Percentiles rank a stretch among this genome's conserved stretches.
Evolutionary conservation across 2,888 invertebrate genomes (phyloP).

Genomic region (Eristalis pertinax): DNA sequence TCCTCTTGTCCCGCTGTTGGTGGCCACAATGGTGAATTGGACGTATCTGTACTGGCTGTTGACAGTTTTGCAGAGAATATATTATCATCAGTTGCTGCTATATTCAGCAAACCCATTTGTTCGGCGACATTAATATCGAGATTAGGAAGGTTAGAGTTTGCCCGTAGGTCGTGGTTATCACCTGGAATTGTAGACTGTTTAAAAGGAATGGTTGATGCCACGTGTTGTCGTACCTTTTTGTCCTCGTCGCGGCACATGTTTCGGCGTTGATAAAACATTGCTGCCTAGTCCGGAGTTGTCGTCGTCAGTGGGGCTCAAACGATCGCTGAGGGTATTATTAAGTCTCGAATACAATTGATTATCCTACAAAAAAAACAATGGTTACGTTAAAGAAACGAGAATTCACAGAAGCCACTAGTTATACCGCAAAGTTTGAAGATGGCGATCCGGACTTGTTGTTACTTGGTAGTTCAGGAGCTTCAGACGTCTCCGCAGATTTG

Average conservation of each 20-base stretch:
- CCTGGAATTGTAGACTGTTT: conserved; percentile 5
- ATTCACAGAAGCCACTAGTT: neutral
- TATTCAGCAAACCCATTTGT: conserved; percentile 77
- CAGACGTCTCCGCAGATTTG: conserved; percentile 52
- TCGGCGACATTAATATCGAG: conserved; percentile 76
- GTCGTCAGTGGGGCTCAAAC: conserved; percentile 9
- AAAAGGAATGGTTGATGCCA: neutral
- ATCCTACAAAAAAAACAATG: conserved; percentile 24
- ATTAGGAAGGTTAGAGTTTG: conserved; percentile 66
- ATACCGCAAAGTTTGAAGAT: conserved; percentile 37
- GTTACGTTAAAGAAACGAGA: neutral
- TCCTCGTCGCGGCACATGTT: conserved; percentile 49
- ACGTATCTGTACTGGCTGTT: conserved; percentile 76
- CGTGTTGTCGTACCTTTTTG: conserved; percentile 34
- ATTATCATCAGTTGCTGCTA: conserved; percentile 74
- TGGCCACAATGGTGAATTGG: conserved; percentile 76
- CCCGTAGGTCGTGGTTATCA: conserved; percentile 40
- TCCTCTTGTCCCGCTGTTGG: conserved; percentile 43
- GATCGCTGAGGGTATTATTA: conserved; percentile 9
- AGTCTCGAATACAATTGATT: conserved; percentile 37
- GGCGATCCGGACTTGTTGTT: conserved; percentile 63
- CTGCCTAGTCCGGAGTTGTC: conserved; percentile 20
- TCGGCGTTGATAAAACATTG: conserved; percentile 55
- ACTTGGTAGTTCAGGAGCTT: conserved; percentile 59
- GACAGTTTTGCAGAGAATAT: conserved; percentile 52